A percentile compares a stretch with the other conserved stretches of the same genome.
Conservation (phyloP, 2,888 invertebrate species). For the Lacanobia wlatinum region DNA sequence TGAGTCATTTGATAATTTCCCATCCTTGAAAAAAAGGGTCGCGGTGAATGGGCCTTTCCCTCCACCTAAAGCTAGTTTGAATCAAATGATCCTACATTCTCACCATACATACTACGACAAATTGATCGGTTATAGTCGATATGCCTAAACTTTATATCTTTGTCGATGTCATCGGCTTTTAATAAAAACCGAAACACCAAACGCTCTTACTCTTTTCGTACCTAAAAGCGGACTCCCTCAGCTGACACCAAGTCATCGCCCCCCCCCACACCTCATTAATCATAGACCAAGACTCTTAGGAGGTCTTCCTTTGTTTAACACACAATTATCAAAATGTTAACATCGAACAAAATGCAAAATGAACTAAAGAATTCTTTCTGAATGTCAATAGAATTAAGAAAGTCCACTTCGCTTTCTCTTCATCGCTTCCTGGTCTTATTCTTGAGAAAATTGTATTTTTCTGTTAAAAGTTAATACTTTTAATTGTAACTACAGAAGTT, state of each 20-base stretch:
- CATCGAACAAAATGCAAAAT: conserved; percentile 4
- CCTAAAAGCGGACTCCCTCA: background rate
- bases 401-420: background rate
- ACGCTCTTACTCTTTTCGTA: no score
- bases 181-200: no score
- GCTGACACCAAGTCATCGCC: background rate
- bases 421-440: background rate
- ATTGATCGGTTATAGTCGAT: no score
- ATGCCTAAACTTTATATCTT: no score
- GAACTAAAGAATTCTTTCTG: background rate
- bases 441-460: conserved; percentile 7
- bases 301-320: background rate
- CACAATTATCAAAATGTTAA: background rate
- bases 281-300: background rate
- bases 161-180: no score
- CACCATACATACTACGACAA: no score
- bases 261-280: no score
- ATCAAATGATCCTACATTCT: no score
- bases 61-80: no score
- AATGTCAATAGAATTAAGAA: conserved; percentile 19
- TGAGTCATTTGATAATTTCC: no score
- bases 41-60: no score
- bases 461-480: background rate
- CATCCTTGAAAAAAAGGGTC: no score
- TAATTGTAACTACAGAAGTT: background rate